Evolutionary conservation across 2,888 invertebrate genomes (phyloP), one percentile per base, ranked within the genome.

Genomic region (Nymphalis c-album): DNA sequence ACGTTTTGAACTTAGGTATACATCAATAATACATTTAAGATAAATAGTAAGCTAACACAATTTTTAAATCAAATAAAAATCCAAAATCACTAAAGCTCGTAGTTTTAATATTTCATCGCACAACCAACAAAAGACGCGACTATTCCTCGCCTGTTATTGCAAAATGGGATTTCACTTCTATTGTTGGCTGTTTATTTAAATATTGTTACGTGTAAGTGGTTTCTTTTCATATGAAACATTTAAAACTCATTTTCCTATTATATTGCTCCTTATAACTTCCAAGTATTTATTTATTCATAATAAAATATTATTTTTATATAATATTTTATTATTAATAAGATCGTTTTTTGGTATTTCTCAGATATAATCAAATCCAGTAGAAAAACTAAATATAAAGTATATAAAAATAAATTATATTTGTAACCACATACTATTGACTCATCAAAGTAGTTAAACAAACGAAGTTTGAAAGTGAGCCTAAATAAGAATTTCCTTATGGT

Each of bases 401-500:
- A 7, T 35, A 7, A 13, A 40, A 40, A 40, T 2, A 10, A 40
- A 40, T 13, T 40, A 13, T 40, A 13, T 40, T 13, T 40, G 10
- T 2, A 40, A 10, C 10, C 35, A 10, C 2, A 40, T 10, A 40
- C 13, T 40, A 40, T 40, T 40, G 40, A 40, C 13, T 40, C 13
- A 40, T 40, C 10, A 40, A 40, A 40, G 13, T 13, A 40, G 13
- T 40, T 40, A 40, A 50, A 20, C 20, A 51, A 51, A 31, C 17
- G 40, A 57, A 57, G 26, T 55, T 17, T 40, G 18, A 57, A 57
- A 40, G n/a, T 18, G 35, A 40, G 35, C 47, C 20, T 70, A 64
- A 67, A 59, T 62, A 67, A 70, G 60, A 65, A 70, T 68, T 68
- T 71, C 60, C 65, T 62, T 63, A 63, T 67, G 71, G 71, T 71